Base-by-base conservation (phyloP, 1,140 invertebrate genomes). In the Orius insidiosus region DNA sequence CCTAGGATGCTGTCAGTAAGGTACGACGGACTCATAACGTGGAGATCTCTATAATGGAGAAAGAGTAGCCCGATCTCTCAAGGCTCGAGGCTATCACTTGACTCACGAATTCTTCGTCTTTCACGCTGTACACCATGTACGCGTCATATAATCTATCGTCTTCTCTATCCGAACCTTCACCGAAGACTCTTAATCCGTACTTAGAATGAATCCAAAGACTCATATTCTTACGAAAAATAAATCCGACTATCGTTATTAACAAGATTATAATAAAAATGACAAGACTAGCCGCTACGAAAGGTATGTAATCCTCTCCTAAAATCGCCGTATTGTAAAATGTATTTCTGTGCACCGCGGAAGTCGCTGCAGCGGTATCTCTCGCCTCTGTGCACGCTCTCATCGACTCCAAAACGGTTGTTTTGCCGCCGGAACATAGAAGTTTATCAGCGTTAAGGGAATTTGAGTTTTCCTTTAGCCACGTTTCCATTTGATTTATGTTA, bases 101-200 rank as follows among this genome's bases (percentile, higher is more conserved):
- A 10, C 76, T 69, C 3, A 86, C 76, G 54, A 87, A 82, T 51
- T 80, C 74, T 40, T 83, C 77, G 63, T 90, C 85, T 60, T 84
- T 77, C 53, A 80, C 76, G 63, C 81, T 84, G 66, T 88, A 88
- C 48, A 86, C 77, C 57, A 90, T 69, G 62, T 87, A 90, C 36
- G 83, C 85, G 58, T 90, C 86, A 61, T 84, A 87, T 30, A 85
- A 66, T 47, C 80, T 73, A 58, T 82, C 80, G 39, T 70, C 66
- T 46, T 75, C 70, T 34, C 65, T 63, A 16, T 65, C 65, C 43
- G 66, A 65, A 4, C 68, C 53, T 63, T 70, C 67, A 65, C 72
- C 67, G 47, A 80, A 80, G 32, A 86, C 64, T 24, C 81, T 68
- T 0, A 85, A 65, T 1, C 79, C 79, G 55, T 80, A 83, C 47